Evolutionary conservation across 2,888 invertebrate genomes (phyloP).

Genomic region (Orgyia antiqua): DNA sequence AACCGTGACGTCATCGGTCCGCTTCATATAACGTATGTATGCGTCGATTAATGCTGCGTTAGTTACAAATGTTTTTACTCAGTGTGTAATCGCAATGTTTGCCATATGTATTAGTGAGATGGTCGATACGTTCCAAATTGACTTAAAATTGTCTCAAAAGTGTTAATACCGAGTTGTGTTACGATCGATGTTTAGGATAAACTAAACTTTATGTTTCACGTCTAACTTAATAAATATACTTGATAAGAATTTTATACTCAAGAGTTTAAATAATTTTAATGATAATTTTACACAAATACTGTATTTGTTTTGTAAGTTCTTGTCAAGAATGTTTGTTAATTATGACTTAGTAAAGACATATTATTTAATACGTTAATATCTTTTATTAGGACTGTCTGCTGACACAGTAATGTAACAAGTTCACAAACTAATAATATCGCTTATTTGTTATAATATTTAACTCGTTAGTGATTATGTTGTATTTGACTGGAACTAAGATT

Average conservation of each 20-base stretch:
- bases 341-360: too few species aligned
- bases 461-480: slow-evolving; percentile 66
- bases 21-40: slow-evolving; percentile 27
- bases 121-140: slow-evolving; percentile 60
- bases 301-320: too few species aligned
- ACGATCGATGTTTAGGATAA: slow-evolving; percentile 39
- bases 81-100: slow-evolving; percentile 55
- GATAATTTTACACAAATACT: too few species aligned
- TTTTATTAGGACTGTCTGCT: slow-evolving; percentile 40
- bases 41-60: slow-evolving; percentile 32
- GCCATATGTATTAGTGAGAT: slow-evolving; percentile 74
- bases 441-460: slow-evolving; percentile 71
- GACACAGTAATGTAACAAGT: slow-evolving; percentile 56
- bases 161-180: slow-evolving; percentile 40
- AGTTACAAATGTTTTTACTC: slow-evolving; percentile 28
- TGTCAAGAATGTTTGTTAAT: too few species aligned
- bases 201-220: too few species aligned
- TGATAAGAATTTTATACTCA: too few species aligned
- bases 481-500: slow-evolving; percentile 67
- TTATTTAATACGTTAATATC: slow-evolving; percentile 34
- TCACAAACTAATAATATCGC: slow-evolving; percentile 74
- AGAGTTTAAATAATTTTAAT: too few species aligned
- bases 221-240: too few species aligned
- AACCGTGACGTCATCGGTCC: slow-evolving; percentile 14
- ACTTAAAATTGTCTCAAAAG: slow-evolving; percentile 48